Evolutionary conservation across 2,797 vertebrate species (phyloP).

Genomic region (Phoeniculus purpureus): DNA sequence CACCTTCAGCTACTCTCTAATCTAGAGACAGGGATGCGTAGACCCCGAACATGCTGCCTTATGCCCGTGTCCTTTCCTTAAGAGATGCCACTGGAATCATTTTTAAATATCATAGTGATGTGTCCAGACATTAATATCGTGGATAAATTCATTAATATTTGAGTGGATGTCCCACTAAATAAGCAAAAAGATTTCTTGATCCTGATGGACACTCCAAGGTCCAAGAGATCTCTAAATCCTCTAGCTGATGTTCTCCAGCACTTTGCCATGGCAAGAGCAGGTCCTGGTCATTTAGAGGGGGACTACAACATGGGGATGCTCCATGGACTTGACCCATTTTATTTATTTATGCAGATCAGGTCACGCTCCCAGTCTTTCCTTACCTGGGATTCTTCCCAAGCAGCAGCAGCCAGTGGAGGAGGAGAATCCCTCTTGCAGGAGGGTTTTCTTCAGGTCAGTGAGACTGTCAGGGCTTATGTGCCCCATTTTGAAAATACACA

Average conservation of each 20-base stretch:
- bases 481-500: neutral
- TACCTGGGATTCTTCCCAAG: neutral
- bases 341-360: fast-evolving
- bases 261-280: neutral
- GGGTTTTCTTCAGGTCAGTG: neutral
- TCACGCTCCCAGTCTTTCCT: neutral
- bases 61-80: neutral
- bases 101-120: neutral
- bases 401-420: neutral
- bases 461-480: neutral
- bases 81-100: neutral
- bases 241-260: neutral
- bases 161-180: neutral
- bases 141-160: neutral
- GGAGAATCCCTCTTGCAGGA: neutral
- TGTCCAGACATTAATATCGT: neutral
- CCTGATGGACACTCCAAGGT: neutral
- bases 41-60: neutral
- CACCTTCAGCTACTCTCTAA: neutral
- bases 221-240: neutral
- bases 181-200: neutral
- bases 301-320: fast-evolving
- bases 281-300: no score
- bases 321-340: fast-evolving
- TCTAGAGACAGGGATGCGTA: neutral